A percentile compares a stretch with the other conserved stretches of the same genome.
These are phyloP conservation scores for Corythornis cristatus DNA, from an alignment of 2,113 vertebrate genomes.

Conservation along the genomic window DNA sequence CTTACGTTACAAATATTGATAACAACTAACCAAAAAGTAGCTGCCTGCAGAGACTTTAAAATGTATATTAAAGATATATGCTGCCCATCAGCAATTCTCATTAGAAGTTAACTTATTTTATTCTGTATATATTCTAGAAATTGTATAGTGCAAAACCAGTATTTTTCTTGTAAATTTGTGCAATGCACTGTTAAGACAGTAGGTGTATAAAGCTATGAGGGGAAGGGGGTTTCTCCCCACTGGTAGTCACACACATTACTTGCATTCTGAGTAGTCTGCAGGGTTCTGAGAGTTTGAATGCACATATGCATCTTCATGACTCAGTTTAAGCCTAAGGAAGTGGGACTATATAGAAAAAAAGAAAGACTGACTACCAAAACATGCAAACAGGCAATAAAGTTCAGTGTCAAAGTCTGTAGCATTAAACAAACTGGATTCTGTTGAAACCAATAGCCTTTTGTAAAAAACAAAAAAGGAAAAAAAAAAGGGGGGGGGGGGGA, in stretches of 20 bases:
- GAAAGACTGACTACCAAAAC: conserved; percentile 58
- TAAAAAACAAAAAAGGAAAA: conserved; percentile 9
- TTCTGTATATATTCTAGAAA: conserved; percentile 99
- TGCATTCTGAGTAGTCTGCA: conserved; percentile 53
- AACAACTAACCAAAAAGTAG: conserved; percentile 99
- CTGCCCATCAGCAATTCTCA: conserved; percentile 89
- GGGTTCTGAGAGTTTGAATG: conserved; percentile 59
- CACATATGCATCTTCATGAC: conserved; percentile 50
- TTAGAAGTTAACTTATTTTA: conserved; percentile 99
- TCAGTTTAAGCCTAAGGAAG: conserved; percentile 60
- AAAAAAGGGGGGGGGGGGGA: neutral
- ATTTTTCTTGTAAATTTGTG: conserved; percentile 96
- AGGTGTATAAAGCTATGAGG: conserved; percentile 78
- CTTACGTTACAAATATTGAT: conserved; percentile 86
- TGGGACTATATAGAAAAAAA: conserved; percentile 21
- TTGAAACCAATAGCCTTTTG: conserved; percentile 74
- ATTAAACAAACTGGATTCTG: conserved; percentile 75
- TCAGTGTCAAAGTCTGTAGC: conserved; percentile 66
- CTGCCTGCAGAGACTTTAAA: conserved; percentile 96
- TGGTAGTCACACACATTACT: conserved; percentile 30
- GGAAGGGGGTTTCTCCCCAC: conserved; percentile 13
- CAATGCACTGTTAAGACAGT: conserved; percentile 92
- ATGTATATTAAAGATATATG: conserved; percentile 82
- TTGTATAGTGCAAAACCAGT: conserved; percentile 96
- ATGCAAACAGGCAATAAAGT: conserved; percentile 60